Evolutionary conservation across 2,888 invertebrate species (phyloP), one percentile per base, ranked within the genome.

Genomic region (Bimastos eiseni): DNA sequence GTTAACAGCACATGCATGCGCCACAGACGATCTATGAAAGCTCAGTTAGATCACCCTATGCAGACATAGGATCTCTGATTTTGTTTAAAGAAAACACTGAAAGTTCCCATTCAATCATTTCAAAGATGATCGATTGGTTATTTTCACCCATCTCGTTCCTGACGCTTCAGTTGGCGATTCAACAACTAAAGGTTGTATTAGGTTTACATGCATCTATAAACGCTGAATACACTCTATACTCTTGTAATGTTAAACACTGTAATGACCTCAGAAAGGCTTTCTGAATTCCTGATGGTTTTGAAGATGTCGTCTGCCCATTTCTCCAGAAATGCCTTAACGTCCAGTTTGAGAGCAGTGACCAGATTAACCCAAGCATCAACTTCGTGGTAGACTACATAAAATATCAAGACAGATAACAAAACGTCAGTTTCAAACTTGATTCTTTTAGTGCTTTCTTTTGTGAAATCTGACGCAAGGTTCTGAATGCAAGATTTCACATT

Each of bases 321-420:
- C 5, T 90, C 90, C 36, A 94, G 93, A 92, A 94, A 94, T 44
- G 92, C 92, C 30, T 92, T 92, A 30, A 94, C 93, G 91, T 94
- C 93, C 24, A 94, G 91, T 88, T 93, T 93, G 49, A 95, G 91
- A 21, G 92, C 91, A 83, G 92, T 93, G 90, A 95, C 90, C 41
- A 95, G 93, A 89, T 94, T 93, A 34, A 93, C 93, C 98, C 98
- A 98, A 86, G 97, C 95, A 93, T 96, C 96, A 13, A 96, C 95
- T 92, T 88, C 89, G 21, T 41, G 38, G 34, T 84, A 70, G 38
- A 70, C 89, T 90, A 86, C 36, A 86, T 11, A n/a, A 0, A 55
- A 70, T n/a, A 70, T n/a, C 70, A 70, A 70, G n/a, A 70, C n/a
- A 70, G 70, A 70, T n/a, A 70, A n/a, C n/a, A n/a, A 1, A 70